Base-by-base conservation (phyloP, 2,113 vertebrate species). In the Cricetomys ansorgei region DNA sequence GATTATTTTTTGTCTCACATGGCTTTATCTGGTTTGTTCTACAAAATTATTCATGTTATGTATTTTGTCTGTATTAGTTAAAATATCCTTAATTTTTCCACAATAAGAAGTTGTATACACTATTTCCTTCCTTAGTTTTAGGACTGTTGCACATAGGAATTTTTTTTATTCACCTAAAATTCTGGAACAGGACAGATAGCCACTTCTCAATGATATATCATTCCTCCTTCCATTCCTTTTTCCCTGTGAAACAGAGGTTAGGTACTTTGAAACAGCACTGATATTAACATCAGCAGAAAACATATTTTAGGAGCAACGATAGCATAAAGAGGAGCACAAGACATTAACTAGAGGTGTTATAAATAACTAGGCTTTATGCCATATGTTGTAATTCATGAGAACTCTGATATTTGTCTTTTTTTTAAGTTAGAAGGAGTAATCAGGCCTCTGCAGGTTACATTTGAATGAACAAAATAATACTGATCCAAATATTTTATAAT, bases 171-270 rank as follows among this genome's bases (percentile, higher is more conserved):
- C 7, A 8, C 10, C 16, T 69, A 48, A 73, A 59, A 75, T 89
- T 19, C 6, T 75, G 29, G 31, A 1, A 4, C 11, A 48, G 27
- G 23, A 34, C 9, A 40, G 57, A 29, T 0, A 45, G 59, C 17
- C 0, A 67, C 11, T 23, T 79, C 7, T 84, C 48, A 25, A 37
- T 53, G 92, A 64, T 34, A 7, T 11, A 34, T 50, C 37, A 13
- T 1, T 6, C 2, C 2, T 21, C 10, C 0, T 4, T 11, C 0
- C 17, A 8, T 43, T 91, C 23, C 37, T 3, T 69, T 72, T 72
- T 75, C 31, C 73, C 29, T 59, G 21, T 88, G 23, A 75, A 62
- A 72, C 13, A 48, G 12, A 80, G 73, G 1, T 79, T 50, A n/a
- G 11, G 79, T 53, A 79, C n/a, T 72, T 67, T 73, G 29, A 15